Evolutionary conservation across 2,888 invertebrate species (phyloP), one percentile per base, ranked within the genome.

Genomic region (Metalampra italica): DNA sequence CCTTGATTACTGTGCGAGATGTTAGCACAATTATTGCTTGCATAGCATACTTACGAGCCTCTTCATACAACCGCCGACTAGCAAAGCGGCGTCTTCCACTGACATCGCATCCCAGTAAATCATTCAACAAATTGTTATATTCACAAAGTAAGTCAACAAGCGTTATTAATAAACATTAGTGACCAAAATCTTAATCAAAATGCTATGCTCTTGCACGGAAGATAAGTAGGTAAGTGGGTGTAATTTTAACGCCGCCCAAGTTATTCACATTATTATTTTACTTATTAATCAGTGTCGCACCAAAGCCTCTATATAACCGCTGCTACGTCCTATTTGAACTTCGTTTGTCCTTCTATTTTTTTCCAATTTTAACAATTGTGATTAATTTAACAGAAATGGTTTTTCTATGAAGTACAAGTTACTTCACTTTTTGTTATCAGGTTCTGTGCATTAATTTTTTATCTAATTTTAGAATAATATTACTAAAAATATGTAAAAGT

Each of bases 131-230:
- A 49, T 61, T 51, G 54, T 48, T 49, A 48, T 56, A 53, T 53
- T 60, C 53, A 58, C 61, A 60, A 43, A 53, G 53, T 71, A 61
- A 59, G 61, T 71, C 58, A 73, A 71, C 68, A 77, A 78, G 78
- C 78, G 57, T 67, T 65, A 72, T 51, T 52, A 54, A 52, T 51
- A 48, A 61, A 62, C 2, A 71, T 74, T 73, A 73, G 73, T 72
- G 62, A 67, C 66, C 55, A 64, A 53, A 56, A 56, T 57, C 61
- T 61, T 39, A 42, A 53, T 47, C 51, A 57, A 61, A 64, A 68
- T 67, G 64, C 71, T 34, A 9, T 53, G 60, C 44, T 58, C 55
- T 57, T 62, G 60, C 58, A 55, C 58, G 50, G 60, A 60, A 63
- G 55, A 56, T 49, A 56, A 52, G 45, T 41, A 29, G 34, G 40